These are phyloP conservation scores for Henricia sp. DNA, from an alignment of 53 echinoderm and acorn worm genomes.

Conservation along the genomic window DNA sequence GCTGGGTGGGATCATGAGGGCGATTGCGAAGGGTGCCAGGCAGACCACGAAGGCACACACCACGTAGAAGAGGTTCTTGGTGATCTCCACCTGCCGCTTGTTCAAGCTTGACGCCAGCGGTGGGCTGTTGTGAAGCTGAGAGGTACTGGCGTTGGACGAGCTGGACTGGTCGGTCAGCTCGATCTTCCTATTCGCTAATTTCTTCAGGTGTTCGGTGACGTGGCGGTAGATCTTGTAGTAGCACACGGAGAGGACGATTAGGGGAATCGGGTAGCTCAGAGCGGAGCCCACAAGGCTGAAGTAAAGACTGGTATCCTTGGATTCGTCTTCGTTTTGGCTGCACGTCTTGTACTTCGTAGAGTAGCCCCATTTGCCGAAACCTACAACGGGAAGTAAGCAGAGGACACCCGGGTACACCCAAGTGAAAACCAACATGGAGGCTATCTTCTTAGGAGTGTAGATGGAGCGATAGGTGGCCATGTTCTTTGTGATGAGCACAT, in stretches of 20 bases:
- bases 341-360: constrained; percentile 70
- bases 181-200: too few relatives aligned
- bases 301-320: constrained; percentile 40
- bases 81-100: constrained; percentile 64
- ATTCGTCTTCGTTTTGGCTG: constrained; percentile 70
- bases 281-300: constrained; percentile 54
- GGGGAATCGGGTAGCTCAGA: constrained; percentile 52
- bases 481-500: constrained; percentile 68
- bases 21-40: constrained; percentile 65
- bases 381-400: constrained; percentile 19
- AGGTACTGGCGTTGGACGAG: constrained; percentile 9
- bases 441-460: constrained; percentile 61
- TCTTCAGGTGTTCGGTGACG: constrained; percentile 57
- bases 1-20: constrained; percentile 47
- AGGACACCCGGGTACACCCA: constrained; percentile 53
- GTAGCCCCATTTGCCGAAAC: constrained; percentile 67
- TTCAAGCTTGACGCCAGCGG: constrained; percentile 13
- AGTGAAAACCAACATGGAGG: constrained; percentile 54
- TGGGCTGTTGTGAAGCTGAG: constrained; percentile 13
- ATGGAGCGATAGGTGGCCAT: constrained; percentile 44
- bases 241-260: constrained; percentile 58
- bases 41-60: constrained; percentile 70
- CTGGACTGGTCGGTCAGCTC: constrained; percentile 19
- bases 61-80: constrained; percentile 72
- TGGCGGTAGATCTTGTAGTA: constrained; percentile 68